Evolutionary conservation across 2,888 invertebrate genomes (phyloP).

Genomic region (Dermolepida albohirtum): DNA sequence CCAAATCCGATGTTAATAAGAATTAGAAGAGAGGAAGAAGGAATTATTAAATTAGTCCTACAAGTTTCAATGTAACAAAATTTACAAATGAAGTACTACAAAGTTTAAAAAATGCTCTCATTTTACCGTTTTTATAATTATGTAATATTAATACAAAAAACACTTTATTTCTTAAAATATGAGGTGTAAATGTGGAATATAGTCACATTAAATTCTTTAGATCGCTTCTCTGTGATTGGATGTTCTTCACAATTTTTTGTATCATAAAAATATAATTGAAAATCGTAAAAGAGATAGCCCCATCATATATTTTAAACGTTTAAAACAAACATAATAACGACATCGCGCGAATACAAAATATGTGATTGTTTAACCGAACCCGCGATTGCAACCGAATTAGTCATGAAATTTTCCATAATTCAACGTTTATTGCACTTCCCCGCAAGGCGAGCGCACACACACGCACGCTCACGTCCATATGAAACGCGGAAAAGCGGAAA

Average conservation of each 20-base stretch:
- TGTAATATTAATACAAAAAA: too few species aligned
- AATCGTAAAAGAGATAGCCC: slow-evolving; percentile 7
- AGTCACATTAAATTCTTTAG: neutral
- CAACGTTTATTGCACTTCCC: slow-evolving; percentile 30
- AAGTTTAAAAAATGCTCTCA: too few species aligned
- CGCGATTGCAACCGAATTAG: slow-evolving; percentile 23
- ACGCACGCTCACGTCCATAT: neutral
- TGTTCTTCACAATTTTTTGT: too few species aligned
- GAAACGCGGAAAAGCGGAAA: slow-evolving; percentile 21
- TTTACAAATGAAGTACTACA: too few species aligned
- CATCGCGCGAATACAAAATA: neutral
- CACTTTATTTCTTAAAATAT: too few species aligned
- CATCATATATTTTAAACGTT: slow-evolving; percentile 9
- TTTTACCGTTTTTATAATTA: too few species aligned
- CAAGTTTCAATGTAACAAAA: too few species aligned
- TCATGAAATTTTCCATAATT: slow-evolving; percentile 29
- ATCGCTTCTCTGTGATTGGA: neutral
- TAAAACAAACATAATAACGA: neutral
- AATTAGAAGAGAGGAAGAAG: too few species aligned
- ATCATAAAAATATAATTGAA: slow-evolving; percentile 8
- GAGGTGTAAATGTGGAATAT: too few species aligned
- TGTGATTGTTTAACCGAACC: slow-evolving; percentile 7
- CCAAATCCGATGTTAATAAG: too few species aligned
- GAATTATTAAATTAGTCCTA: too few species aligned
- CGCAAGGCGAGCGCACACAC: slow-evolving; percentile 1